Evolutionary conservation across 2,113 vertebrate species (phyloP).

Genomic region (Trichechus manatus): DNA sequence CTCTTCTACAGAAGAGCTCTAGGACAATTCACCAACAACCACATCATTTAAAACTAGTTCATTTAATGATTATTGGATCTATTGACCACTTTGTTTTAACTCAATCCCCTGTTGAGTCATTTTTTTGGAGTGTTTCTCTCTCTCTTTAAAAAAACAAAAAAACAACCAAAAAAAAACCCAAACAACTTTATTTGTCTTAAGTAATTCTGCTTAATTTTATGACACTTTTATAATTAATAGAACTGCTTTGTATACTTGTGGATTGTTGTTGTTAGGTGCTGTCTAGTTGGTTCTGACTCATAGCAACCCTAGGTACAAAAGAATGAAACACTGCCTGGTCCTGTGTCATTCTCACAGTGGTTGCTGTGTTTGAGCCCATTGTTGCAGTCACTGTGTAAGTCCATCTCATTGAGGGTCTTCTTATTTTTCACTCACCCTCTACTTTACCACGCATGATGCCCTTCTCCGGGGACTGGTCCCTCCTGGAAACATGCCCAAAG

Average conservation of each 20-base stretch:
- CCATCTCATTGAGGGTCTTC: too few relatives aligned
- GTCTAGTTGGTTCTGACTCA: not conserved
- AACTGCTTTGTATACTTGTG: not conserved
- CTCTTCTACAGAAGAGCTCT: not conserved
- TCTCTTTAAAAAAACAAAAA: not conserved
- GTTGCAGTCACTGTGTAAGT: too few relatives aligned
- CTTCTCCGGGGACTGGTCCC: too few relatives aligned
- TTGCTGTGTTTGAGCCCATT: too few relatives aligned
- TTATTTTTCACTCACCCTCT: too few relatives aligned
- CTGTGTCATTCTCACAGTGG: too few relatives aligned
- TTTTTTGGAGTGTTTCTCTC: not conserved
- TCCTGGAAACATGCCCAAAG: too few relatives aligned
- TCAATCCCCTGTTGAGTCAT: not conserved
- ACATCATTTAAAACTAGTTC: not conserved
- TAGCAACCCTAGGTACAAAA: too few relatives aligned
- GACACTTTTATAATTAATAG: not conserved
- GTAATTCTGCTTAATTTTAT: conserved; percentile 45
- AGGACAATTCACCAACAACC: not conserved
- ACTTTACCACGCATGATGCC: too few relatives aligned
- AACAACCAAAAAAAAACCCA: not conserved
- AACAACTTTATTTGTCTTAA: not conserved
- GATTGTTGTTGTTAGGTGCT: not conserved
- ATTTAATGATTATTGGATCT: not conserved
- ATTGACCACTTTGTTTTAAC: conserved; percentile 12
- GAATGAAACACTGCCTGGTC: too few relatives aligned